Evolutionary conservation across 2,888 invertebrate species (phyloP).

Genomic region (Ormyrus rosae): DNA sequence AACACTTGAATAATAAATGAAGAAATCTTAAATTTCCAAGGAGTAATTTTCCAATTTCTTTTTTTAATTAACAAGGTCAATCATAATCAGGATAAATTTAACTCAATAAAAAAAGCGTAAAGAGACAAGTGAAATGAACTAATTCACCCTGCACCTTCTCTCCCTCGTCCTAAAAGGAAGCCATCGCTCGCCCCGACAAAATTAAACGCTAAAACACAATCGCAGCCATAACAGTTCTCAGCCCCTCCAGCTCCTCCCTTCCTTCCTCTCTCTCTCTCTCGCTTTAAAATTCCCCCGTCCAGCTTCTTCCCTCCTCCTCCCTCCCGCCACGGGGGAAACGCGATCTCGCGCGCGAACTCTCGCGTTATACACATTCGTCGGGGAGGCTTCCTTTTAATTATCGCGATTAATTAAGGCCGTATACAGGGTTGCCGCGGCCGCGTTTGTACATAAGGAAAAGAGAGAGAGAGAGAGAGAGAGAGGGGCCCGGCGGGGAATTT

Average conservation of each 20-base stretch:
- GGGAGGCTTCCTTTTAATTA: constrained; percentile 71
- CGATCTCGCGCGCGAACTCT: neutral
- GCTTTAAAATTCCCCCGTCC: constrained; percentile 32
- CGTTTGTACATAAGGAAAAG: constrained; percentile 49
- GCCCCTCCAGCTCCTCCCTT: neutral
- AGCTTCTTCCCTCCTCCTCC: constrained; percentile 49
- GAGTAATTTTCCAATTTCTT: too few species aligned
- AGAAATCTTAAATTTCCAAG: too few species aligned
- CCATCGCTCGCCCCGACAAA: constrained; percentile 50
- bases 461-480: neutral
- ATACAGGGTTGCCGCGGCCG: constrained; percentile 39
- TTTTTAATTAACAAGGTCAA: too few species aligned
- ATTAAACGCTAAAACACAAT: constrained; percentile 41
- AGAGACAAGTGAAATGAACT: too few species aligned
- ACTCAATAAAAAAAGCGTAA: too few species aligned
- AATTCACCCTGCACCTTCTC: neutral
- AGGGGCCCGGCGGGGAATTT: constrained; percentile 51
- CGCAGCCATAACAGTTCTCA: constrained; percentile 31
- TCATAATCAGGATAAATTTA: too few species aligned
- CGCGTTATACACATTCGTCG: neutral
- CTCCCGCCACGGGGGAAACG: constrained; percentile 38
- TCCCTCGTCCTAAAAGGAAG: constrained; percentile 31
- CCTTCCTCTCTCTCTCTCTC: neutral
- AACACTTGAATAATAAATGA: too few species aligned
- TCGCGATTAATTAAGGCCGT: constrained; percentile 72